These are phyloP conservation scores for Pelusios castaneus DNA, from an alignment of 2,113 vertebrate species.

Conservation along the genomic window DNA sequence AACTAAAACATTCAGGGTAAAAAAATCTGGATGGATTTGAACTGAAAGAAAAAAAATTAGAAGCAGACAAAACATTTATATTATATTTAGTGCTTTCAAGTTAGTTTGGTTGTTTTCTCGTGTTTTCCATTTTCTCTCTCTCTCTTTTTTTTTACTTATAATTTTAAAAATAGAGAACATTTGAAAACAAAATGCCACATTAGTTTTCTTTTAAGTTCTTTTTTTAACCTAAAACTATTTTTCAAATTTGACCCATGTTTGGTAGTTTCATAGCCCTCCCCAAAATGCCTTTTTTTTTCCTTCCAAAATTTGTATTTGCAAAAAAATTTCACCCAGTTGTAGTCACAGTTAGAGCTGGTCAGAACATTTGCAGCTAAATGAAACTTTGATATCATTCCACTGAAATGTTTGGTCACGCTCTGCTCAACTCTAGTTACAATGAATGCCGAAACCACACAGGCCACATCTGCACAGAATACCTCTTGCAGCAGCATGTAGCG, in stretches of 20 bases:
- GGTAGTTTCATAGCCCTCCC: neutral
- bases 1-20: neutral
- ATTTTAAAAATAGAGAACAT: neutral
- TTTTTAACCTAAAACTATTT: too few species aligned
- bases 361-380: neutral
- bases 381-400: neutral
- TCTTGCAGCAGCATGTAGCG: neutral
- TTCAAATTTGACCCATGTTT: neutral
- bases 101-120: neutral
- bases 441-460: neutral
- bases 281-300: neutral
- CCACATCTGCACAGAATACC: neutral
- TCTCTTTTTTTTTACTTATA: too few species aligned
- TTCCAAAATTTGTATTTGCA: neutral
- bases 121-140: neutral
- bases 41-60: neutral
- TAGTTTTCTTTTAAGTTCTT: too few species aligned
- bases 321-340: neutral
- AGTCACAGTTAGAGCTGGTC: neutral
- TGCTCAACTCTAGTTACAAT: neutral
- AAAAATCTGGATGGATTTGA: neutral
- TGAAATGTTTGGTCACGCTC: neutral
- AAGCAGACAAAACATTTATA: neutral
- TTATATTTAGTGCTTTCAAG: neutral
- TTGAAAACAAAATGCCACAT: too few species aligned